Base-by-base conservation (phyloP, 1,140 invertebrate genomes). In the Metopolophium dirhodum region DNA sequence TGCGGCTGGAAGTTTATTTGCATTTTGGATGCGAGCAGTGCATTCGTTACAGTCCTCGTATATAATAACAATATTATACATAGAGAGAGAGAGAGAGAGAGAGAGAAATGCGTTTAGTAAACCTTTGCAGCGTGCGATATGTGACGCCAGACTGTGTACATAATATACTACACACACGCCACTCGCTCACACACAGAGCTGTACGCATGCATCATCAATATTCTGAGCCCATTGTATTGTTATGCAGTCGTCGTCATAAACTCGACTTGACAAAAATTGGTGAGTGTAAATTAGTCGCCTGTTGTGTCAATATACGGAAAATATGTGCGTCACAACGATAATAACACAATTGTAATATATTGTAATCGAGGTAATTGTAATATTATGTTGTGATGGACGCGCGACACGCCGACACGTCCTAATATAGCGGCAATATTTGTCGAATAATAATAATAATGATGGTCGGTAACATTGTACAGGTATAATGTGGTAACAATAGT, bases 101-200 rank as follows among this genome's bases (percentile, higher is more conserved):
- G 54, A 54, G 51, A 77, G 61, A 77, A 77, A 77, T 77, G 61
- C 61, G 61, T 77, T 77, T 77, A 35, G n/a, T 77, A 77, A 77
- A 77, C 61, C 61, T 77, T n/a, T 77, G 61, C 61, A 77, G 61
- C 61, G 61, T 77, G 61, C 61, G 61, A 77, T 77, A 77, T 77
- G 61, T 77, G 61, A 77, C 61, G 61, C 61, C 61, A 77, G 61
- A 77, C 61, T 77, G 61, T 77, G 61, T 77, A 77, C 30, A 77
- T 61, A 61, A 61, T 30, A 61, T 61, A 61, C 57, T 30, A 30
- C 26, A 30, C 57, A 57, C 57, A 23, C 57, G 23, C 8, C 54
- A 57, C 45, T 47, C 45, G 6, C 7, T 47, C 26, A 35, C 30
- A 11, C 61, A 37, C 37, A 37, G 37, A 37, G n/a, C 61, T n/a